Evolutionary conservation across 1,140 invertebrate species (phyloP).

Genomic region (Coelopa frigida): DNA sequence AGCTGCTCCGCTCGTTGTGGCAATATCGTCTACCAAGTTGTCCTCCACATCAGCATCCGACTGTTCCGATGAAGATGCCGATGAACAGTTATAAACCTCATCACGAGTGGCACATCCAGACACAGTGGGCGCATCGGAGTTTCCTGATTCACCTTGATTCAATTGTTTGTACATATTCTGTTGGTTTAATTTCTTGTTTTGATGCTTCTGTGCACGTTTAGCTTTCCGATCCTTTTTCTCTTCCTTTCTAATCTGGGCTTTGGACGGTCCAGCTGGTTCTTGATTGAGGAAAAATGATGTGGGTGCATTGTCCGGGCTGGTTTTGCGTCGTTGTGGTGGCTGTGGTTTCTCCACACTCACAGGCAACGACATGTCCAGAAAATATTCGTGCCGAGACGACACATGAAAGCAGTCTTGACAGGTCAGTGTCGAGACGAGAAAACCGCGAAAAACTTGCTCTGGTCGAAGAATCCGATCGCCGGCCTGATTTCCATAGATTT

Average conservation of each 20-base stretch:
- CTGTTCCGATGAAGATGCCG: slow-evolving; percentile 52
- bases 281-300: slow-evolving; percentile 29
- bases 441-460: slow-evolving; percentile 83
- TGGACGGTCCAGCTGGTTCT: slow-evolving; percentile 48
- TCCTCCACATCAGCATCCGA: slow-evolving; percentile 77
- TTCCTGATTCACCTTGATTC: no score
- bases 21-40: slow-evolving; percentile 56
- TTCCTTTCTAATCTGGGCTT: slow-evolving; percentile 63
- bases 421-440: slow-evolving; percentile 78
- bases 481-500: slow-evolving; percentile 76
- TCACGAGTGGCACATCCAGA: no score
- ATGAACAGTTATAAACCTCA: no score
- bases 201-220: slow-evolving; percentile 32
- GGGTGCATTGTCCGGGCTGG: slow-evolving; percentile 37
- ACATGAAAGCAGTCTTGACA: slow-evolving; percentile 83
- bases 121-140: no score
- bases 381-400: slow-evolving; percentile 82
- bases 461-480: slow-evolving; percentile 69
- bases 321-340: slow-evolving; percentile 50
- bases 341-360: slow-evolving; percentile 67
- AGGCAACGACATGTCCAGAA: slow-evolving; percentile 89
- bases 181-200: slow-evolving; percentile 20
- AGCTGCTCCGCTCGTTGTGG: no score
- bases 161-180: no score
- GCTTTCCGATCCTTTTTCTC: slow-evolving; percentile 54